phyloP scores from a whole-genome alignment of 2,888 invertebrate genomes.

The Folsomia manolachei region DNA sequence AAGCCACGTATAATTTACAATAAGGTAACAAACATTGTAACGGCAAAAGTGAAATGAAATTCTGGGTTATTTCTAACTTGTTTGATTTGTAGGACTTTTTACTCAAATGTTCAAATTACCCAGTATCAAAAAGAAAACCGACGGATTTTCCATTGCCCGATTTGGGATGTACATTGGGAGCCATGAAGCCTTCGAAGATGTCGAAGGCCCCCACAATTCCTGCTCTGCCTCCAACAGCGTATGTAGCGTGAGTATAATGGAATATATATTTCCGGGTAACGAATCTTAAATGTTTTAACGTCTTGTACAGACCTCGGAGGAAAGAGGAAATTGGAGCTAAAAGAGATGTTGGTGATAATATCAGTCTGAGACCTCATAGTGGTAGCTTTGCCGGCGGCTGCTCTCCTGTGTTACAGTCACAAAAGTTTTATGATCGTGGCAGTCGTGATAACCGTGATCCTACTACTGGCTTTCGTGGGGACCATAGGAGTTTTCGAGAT shows the following conservation, averaged over 20 bases:
- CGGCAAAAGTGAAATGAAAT: not conserved
- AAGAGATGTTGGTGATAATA: conserved; percentile 38
- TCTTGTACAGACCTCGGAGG: conserved; percentile 30
- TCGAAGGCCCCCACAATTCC: not conserved
- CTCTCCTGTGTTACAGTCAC: not conserved
- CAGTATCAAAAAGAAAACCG: conserved; percentile 42
- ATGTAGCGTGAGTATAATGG: conserved; percentile 30
- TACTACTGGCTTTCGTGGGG: too few species aligned
- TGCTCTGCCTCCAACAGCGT: not conserved
- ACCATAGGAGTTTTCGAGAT: conserved; percentile 24
- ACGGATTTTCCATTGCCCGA: conserved; percentile 33
- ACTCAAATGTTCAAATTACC: conserved; percentile 43
- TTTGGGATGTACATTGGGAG: conserved; percentile 39
- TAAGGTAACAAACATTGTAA: not conserved
- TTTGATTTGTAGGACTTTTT: conserved; percentile 40
- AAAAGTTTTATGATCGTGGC: not conserved
- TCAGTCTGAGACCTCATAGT: conserved; percentile 49
- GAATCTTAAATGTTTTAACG: too few species aligned
- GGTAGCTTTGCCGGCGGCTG: conserved; percentile 49
- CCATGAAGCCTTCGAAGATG: conserved; percentile 23
- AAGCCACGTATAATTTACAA: conserved; percentile 1
- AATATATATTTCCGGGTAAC: too few species aligned
- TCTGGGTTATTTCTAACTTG: not conserved
- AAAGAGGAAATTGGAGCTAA: conserved; percentile 35
- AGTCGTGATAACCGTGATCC: not conserved